Conservation (phyloP, 2,888 invertebrate species). For the Erannis defoliaria region DNA sequence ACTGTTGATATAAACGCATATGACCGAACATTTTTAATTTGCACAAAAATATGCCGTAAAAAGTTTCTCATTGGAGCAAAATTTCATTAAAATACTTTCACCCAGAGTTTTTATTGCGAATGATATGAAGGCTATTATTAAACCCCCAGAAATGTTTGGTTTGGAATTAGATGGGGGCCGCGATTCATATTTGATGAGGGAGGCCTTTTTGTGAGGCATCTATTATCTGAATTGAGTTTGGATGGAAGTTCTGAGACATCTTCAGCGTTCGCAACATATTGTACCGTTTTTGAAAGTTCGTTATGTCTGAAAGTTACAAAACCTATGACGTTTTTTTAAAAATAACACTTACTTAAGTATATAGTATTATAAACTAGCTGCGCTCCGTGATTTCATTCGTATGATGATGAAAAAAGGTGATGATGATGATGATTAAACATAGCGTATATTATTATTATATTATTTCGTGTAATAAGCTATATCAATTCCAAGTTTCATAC, state of each 20-base stretch:
- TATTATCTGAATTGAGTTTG: conserved; percentile 33
- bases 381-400: too few relatives aligned
- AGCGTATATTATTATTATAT: too few relatives aligned
- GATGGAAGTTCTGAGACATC: conserved; percentile 18
- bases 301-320: too few relatives aligned
- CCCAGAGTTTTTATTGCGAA: conserved; percentile 37
- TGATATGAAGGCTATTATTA: conserved; percentile 38
- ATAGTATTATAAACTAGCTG: too few relatives aligned
- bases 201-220: conserved; percentile 24
- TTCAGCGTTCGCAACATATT: too few relatives aligned
- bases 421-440: too few relatives aligned
- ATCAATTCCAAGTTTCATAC: too few relatives aligned
- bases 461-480: too few relatives aligned
- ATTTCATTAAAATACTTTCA: conserved; percentile 40
- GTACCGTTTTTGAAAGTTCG: too few relatives aligned
- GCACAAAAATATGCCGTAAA: conserved; percentile 36
- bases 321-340: too few relatives aligned
- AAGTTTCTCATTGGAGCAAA: conserved; percentile 37
- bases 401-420: too few relatives aligned
- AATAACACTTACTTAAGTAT: too few relatives aligned
- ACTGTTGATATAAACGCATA: conserved; percentile 27
- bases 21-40: conserved; percentile 41
- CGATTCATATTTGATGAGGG: conserved; percentile 35
- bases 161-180: conserved; percentile 33
- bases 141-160: conserved; percentile 37